Conservation (phyloP, 1,140 invertebrate genomes). For the Heterodera schachtii region DNA sequence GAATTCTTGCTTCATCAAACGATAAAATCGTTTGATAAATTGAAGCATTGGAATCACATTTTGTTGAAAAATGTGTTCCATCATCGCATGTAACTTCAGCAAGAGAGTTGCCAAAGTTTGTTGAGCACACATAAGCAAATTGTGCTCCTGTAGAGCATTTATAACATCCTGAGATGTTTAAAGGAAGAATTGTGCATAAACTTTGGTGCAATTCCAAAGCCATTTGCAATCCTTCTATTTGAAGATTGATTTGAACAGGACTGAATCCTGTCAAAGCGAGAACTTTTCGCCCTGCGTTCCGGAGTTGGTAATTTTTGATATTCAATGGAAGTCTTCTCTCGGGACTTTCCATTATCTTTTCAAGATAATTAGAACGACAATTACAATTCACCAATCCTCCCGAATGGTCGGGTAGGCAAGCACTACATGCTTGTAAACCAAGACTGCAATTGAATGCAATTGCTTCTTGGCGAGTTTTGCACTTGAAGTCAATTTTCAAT, state of each 20-base stretch:
- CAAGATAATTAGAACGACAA: not conserved
- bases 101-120: not conserved
- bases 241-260: not conserved
- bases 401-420: not conserved
- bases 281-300: not conserved
- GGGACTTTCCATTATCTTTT: conserved; percentile 1
- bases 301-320: not conserved
- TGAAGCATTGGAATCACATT: not conserved
- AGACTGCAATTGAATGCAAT: not conserved
- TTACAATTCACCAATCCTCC: not conserved
- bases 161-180: not conserved
- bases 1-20: no score
- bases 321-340: not conserved
- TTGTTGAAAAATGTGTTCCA: not conserved
- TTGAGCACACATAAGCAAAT: not conserved
- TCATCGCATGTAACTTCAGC: conserved; percentile 2
- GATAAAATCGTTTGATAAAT: no score
- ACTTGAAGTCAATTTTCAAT: not conserved
- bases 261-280: not conserved
- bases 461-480: not conserved
- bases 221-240: not conserved
- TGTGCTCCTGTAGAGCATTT: not conserved
- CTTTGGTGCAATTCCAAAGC: not conserved
- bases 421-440: not conserved
- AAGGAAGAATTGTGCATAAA: not conserved